phyloP scores from a whole-genome alignment of 2,888 invertebrate species.

The Mamestra brassicae region DNA sequence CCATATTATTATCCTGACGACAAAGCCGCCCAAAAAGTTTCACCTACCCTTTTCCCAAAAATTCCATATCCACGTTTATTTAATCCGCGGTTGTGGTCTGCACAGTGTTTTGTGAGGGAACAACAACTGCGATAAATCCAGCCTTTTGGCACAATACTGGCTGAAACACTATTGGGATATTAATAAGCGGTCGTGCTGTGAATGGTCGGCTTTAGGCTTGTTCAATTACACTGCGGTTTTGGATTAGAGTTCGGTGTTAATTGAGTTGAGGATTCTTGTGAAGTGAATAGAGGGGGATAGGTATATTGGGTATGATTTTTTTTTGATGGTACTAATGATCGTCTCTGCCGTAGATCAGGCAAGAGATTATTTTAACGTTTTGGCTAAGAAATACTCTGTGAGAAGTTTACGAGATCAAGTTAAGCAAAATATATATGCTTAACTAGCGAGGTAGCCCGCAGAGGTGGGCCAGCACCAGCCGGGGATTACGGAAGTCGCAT shows the following conservation, averaged over 20 bases:
- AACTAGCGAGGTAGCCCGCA: too few species aligned
- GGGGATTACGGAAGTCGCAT: too few species aligned
- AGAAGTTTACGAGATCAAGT: too few species aligned
- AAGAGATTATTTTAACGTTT: too few species aligned
- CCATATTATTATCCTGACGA: constrained; percentile 48
- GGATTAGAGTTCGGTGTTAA: constrained; percentile 36
- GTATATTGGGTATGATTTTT: not conserved
- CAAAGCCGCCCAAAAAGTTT: constrained; percentile 51
- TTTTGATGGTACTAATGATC: not conserved
- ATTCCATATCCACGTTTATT: constrained; percentile 51
- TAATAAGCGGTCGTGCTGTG: constrained; percentile 74
- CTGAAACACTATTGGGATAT: constrained; percentile 69
- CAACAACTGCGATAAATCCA: constrained; percentile 77
- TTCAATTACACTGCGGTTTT: constrained; percentile 46
- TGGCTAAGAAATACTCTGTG: too few species aligned
- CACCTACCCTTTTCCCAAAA: constrained; percentile 36
- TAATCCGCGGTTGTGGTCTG: constrained; percentile 45
- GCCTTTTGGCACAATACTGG: constrained; percentile 72
- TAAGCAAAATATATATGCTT: too few species aligned
- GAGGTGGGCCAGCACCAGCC: too few species aligned
- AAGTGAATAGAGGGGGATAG: not conserved
- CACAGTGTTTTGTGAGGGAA: constrained; percentile 58
- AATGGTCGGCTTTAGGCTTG: constrained; percentile 63
- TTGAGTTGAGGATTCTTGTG: constrained; percentile 17
- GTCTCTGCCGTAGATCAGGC: not conserved